Evolutionary conservation across 1,140 invertebrate genomes (phyloP), one percentile per base, ranked within the genome.

Genomic region (Caligus rogercresseyi): DNA sequence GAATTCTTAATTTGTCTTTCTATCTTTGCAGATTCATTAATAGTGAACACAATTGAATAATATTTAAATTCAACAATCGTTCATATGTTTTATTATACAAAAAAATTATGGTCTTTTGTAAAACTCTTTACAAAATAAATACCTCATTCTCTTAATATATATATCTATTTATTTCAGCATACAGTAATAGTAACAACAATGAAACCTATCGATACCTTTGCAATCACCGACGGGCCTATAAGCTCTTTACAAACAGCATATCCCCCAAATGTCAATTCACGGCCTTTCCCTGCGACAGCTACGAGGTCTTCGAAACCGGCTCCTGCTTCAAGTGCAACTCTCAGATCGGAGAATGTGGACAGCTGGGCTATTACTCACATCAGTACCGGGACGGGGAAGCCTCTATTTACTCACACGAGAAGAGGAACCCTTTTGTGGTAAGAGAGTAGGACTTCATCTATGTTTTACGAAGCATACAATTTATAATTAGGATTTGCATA

Each of bases 341-440:
- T 1, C 73, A 68, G 67, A 71, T 77, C 2, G 73, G 76, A 15
- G 73, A 77, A 11, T 94, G 90, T 71, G 86, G 86, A 14, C 85
- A 87, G 69, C 94, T 96, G 90, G 91, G 91, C 0, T 94, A 89
- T 74, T 90, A 91, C 71, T 87, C 90, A 1, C 84, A 92, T 71
- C 74, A 80, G 4, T 85, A 85, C 0, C 78, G 1, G 87, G 84
- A 0, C 74, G 87, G 18, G 88, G 89, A 0, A 71, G 70, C 51
- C 76, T 91, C 0, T 94, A 88, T 69, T 72, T 93, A 15, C 75
- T 90, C 0, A 94, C 89, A 0, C 78, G 89, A 66, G 87, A 93
- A 63, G 87, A 89, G 68, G 88, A 92, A 71, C 89, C 89, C 0
- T 92, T 92, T 72, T 92, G 89, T 73, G 87, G 83, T 85, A 75